phyloP scores from a whole-genome alignment of 2,888 invertebrate genomes.

The Diarsia dahlii region DNA sequence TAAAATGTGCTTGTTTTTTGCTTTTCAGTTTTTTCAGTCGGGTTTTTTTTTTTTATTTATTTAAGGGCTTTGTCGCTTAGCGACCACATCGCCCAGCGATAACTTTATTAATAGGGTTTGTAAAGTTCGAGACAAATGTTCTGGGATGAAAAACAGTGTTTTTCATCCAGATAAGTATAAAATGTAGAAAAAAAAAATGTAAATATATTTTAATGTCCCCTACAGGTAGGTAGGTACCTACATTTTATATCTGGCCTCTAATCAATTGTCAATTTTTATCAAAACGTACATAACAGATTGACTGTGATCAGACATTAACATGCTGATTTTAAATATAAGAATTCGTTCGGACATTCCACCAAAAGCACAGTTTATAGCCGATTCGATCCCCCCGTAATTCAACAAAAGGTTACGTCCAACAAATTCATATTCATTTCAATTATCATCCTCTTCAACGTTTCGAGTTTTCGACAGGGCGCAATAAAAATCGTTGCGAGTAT shows the following conservation, averaged over 20 bases:
- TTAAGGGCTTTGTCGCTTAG: too few relatives aligned
- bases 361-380: constrained; percentile 1
- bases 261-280: background rate
- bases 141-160: background rate
- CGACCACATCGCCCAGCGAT: too few relatives aligned
- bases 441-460: constrained; percentile 54
- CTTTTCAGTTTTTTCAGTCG: too few relatives aligned
- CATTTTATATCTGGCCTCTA: too few relatives aligned
- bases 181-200: too few relatives aligned
- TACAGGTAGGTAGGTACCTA: too few relatives aligned
- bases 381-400: constrained; percentile 5
- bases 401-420: constrained; percentile 32
- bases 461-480: constrained; percentile 31
- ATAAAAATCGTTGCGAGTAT: constrained; percentile 41
- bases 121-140: background rate
- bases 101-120: background rate
- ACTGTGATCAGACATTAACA: background rate
- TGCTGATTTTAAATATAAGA: constrained; percentile 1
- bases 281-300: constrained; percentile 4
- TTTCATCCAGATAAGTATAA: too few relatives aligned
- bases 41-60: too few relatives aligned
- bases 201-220: too few relatives aligned
- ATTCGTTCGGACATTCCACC: background rate
- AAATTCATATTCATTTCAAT: constrained; percentile 56
- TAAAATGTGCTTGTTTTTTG: too few relatives aligned